These are phyloP conservation scores for Labrus mixtus DNA, from an alignment of 2,113 vertebrate genomes.

Conservation along the genomic window DNA sequence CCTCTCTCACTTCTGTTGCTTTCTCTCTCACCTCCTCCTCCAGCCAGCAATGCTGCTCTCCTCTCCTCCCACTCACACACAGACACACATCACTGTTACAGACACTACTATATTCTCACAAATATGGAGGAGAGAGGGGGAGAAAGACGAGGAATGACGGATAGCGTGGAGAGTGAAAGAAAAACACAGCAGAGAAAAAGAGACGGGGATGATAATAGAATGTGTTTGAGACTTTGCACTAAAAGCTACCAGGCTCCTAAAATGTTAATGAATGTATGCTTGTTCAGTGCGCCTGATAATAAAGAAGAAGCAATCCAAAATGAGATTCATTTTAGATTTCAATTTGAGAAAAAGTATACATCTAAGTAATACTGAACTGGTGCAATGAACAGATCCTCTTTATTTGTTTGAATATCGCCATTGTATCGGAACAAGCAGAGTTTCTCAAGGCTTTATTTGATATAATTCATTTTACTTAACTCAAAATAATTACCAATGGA, in stretches of 20 bases:
- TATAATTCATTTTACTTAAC: background rate
- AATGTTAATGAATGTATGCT: background rate
- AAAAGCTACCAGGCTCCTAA: background rate
- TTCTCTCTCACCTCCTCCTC: constrained; percentile 70
- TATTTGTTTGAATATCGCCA: background rate
- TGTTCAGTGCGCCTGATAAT: too few relatives aligned
- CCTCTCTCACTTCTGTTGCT: constrained; percentile 18
- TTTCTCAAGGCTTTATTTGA: background rate
- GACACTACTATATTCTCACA: constrained; percentile 60
- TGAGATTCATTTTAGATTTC: too few relatives aligned
- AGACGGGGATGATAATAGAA: constrained; percentile 26
- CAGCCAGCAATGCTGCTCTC: constrained; percentile 64
- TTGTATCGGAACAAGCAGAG: background rate
- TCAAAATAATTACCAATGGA: background rate
- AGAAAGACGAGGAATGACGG: constrained; percentile 24
- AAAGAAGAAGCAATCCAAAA: too few relatives aligned
- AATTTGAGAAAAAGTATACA: too few relatives aligned
- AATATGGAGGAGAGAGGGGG: constrained; percentile 32
- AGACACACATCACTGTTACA: constrained; percentile 49
- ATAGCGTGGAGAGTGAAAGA: constrained; percentile 16
- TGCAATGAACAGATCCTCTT: background rate
- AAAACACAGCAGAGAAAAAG: constrained; percentile 39
- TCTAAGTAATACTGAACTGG: background rate
- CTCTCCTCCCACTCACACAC: constrained; percentile 65
- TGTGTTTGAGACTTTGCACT: background rate